These are phyloP conservation scores for Marisa cornuarietis DNA, from an alignment of 1,140 invertebrate genomes.

Conservation along the genomic window DNA sequence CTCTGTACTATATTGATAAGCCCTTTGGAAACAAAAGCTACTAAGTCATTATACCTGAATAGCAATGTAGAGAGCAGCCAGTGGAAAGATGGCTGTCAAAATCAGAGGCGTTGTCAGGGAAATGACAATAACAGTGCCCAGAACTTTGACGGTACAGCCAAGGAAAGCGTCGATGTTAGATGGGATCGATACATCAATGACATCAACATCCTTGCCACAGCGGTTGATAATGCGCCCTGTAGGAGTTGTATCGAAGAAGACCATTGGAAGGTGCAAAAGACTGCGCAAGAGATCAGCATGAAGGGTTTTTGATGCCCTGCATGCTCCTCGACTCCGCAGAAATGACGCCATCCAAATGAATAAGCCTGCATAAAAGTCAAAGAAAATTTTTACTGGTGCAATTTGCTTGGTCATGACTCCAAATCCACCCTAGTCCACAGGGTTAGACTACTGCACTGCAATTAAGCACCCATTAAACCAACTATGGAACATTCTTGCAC, in stretches of 20 bases:
- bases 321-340: slow-evolving; percentile 73
- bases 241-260: slow-evolving; percentile 56
- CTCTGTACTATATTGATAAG: too few relatives aligned
- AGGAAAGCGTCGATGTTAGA: slow-evolving; percentile 57
- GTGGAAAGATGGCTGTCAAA: slow-evolving; percentile 82
- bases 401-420: too few relatives aligned
- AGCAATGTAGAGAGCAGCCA: slow-evolving; percentile 89
- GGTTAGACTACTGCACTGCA: too few relatives aligned
- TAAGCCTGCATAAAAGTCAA: slow-evolving; percentile 1
- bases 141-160: slow-evolving; percentile 74
- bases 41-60: slow-evolving; percentile 71
- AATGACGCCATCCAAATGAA: slow-evolving; percentile 72
- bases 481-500: too few relatives aligned
- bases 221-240: slow-evolving; percentile 56
- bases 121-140: slow-evolving; percentile 89
- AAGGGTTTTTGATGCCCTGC: slow-evolving; percentile 73
- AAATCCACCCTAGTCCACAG: too few relatives aligned
- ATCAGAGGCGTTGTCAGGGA: slow-evolving; percentile 89
- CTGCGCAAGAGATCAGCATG: slow-evolving; percentile 79
- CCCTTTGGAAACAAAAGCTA: not conserved
- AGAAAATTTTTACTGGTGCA: too few relatives aligned
- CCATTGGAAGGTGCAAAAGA: slow-evolving; percentile 46
- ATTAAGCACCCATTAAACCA: too few relatives aligned
- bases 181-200: slow-evolving; percentile 61
- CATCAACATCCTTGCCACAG: slow-evolving; percentile 71